Conservation (phyloP, 1,140 invertebrate species). For the Microplitis mediator region DNA sequence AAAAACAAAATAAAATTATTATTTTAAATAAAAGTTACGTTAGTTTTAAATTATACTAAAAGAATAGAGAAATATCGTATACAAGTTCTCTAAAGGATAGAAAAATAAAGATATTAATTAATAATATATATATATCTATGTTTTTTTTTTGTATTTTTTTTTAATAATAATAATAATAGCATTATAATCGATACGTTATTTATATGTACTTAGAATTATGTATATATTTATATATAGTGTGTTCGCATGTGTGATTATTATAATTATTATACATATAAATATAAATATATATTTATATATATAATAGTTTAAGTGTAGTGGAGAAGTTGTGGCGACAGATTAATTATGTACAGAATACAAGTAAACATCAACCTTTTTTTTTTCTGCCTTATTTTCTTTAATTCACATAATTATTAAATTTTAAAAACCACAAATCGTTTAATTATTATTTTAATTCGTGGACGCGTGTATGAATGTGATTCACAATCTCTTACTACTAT, state of each 20-base stretch:
- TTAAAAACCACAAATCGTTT: background rate
- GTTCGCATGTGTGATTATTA: slow-evolving; percentile 9
- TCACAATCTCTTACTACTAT: slow-evolving; percentile 40
- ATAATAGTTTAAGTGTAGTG: slow-evolving; percentile 41
- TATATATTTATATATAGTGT: slow-evolving; percentile 30
- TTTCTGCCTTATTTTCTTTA: slow-evolving; percentile 10
- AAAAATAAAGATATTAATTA: slow-evolving; percentile 52
- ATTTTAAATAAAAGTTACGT: no score
- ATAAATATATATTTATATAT: background rate
- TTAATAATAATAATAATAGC: slow-evolving; percentile 45
- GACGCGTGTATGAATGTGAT: slow-evolving; percentile 36
- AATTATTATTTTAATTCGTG: background rate
- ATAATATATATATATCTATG: slow-evolving; percentile 43
- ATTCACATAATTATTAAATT: background rate
- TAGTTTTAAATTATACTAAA: no score
- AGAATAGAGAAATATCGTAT: no score
- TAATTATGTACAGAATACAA: slow-evolving; percentile 56
- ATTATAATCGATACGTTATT: slow-evolving; percentile 45
- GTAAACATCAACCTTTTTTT: slow-evolving; percentile 42
- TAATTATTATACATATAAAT: slow-evolving; percentile 15
- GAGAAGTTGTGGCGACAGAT: slow-evolving; percentile 33
- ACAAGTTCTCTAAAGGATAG: background rate
- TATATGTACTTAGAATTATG: slow-evolving; percentile 40
- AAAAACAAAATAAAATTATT: no score
- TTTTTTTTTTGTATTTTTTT: slow-evolving; percentile 31